Conservation (phyloP, 1,140 invertebrate species). For the Eumaeus atala region DNA sequence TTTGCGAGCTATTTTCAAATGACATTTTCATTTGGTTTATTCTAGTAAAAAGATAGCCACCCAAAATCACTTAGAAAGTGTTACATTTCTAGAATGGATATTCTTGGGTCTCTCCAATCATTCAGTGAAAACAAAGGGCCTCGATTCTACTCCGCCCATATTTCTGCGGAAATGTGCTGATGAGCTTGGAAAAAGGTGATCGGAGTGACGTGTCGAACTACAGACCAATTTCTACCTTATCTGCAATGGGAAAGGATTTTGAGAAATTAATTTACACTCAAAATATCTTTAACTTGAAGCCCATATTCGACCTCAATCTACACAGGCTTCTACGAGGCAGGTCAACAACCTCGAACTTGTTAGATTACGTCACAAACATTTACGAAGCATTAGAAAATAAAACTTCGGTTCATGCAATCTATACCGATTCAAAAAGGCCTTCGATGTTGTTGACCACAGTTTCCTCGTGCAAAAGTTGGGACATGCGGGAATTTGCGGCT, state of each 20-base stretch:
- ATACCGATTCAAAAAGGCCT: no score
- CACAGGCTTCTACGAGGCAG: constrained; percentile 10
- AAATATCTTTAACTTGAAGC: not conserved
- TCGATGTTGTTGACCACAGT: no score
- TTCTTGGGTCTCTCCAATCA: constrained; percentile 2
- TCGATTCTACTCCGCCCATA: constrained; percentile 14
- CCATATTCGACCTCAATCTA: not conserved
- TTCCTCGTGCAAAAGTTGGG: no score
- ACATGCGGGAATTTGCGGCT: no score
- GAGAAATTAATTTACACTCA: constrained; percentile 4
- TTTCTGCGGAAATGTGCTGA: constrained; percentile 9
- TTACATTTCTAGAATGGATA: constrained; percentile 12
- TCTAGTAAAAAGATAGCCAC: not conserved
- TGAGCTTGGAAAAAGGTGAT: constrained; percentile 15
- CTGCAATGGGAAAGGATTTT: constrained; percentile 15
- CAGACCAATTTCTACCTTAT: constrained; percentile 12
- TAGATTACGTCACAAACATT: constrained; percentile 14
- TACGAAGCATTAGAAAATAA: constrained; percentile 2
- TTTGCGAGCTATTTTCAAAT: not conserved
- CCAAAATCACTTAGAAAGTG: not conserved
- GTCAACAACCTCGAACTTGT: constrained; percentile 16
- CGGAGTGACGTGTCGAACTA: constrained; percentile 9
- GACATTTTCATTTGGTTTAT: constrained; percentile 3
- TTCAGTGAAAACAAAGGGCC: constrained; percentile 13
- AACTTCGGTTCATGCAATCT: no score